Percentiles rank a stretch among this genome's conserved stretches.
Conservation (phyloP, 2,797 vertebrate genomes). For the Argya squamiceps region DNA sequence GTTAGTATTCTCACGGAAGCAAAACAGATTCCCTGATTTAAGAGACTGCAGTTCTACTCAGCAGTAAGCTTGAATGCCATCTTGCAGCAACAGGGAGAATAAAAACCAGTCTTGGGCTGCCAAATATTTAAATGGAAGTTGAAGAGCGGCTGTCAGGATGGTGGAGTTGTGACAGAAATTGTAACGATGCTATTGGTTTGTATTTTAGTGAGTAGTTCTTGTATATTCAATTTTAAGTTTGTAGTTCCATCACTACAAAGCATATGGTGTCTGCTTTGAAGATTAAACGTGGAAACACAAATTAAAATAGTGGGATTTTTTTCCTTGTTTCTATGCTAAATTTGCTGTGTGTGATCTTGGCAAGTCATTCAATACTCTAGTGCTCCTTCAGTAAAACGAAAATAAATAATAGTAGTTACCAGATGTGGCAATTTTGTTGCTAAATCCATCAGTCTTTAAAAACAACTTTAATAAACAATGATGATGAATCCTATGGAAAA, state of each 20-base stretch:
- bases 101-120: neutral
- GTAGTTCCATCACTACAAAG: neutral
- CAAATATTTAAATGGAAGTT: slow-evolving; percentile 21
- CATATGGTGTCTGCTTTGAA: neutral
- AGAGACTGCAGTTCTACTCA: neutral
- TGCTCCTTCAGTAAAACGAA: neutral
- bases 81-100: neutral
- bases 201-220: neutral
- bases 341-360: neutral
- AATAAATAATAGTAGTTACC: neutral
- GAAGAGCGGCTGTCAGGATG: neutral
- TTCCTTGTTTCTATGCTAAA: neutral
- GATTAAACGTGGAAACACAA: neutral
- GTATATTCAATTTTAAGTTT: neutral
- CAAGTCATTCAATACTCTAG: neutral
- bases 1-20: neutral
- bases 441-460: neutral
- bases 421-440: neutral
- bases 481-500: neutral
- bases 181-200: neutral
- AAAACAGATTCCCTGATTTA: neutral
- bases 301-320: neutral
- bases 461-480: neutral
- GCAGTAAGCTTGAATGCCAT: neutral
- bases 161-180: slow-evolving; percentile 3